phyloP scores from a whole-genome alignment of 2,797 vertebrate genomes.

The Peromyscus nudipes region DNA sequence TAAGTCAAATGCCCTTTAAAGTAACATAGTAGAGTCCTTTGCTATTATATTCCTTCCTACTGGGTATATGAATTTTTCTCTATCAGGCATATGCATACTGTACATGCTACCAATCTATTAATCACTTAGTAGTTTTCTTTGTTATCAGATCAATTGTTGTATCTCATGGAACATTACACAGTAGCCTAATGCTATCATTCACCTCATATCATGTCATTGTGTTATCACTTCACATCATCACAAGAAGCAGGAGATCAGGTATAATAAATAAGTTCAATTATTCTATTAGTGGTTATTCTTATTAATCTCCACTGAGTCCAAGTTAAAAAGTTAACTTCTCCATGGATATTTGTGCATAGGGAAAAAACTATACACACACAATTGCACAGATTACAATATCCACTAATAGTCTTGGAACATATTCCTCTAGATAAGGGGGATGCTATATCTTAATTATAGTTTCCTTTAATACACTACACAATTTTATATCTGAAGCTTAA shows the following conservation, averaged over 20 bases:
- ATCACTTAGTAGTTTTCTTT: not conserved
- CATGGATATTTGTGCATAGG: too few relatives aligned
- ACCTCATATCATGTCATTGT: not conserved
- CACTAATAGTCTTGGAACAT: not conserved
- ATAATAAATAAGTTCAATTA: not conserved
- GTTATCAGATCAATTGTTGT: not conserved
- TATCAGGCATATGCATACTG: not conserved
- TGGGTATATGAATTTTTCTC: not conserved
- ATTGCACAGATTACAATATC: not conserved
- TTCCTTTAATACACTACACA: not conserved
- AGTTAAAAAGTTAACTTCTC: not conserved
- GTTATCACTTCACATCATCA: not conserved
- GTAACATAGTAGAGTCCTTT: not conserved
- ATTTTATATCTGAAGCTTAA: not conserved
- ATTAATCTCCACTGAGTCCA: not conserved
- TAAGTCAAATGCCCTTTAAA: not conserved
- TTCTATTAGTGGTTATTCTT: not conserved
- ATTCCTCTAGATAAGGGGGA: not conserved
- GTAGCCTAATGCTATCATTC: not conserved
- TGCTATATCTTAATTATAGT: not conserved
- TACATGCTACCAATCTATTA: not conserved
- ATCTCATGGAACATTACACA: not conserved
- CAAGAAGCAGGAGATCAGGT: not conserved
- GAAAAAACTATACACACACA: not conserved
- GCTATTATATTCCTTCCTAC: not conserved